Conservation (phyloP, 2,888 invertebrate genomes). For the Perdita meconis region DNA sequence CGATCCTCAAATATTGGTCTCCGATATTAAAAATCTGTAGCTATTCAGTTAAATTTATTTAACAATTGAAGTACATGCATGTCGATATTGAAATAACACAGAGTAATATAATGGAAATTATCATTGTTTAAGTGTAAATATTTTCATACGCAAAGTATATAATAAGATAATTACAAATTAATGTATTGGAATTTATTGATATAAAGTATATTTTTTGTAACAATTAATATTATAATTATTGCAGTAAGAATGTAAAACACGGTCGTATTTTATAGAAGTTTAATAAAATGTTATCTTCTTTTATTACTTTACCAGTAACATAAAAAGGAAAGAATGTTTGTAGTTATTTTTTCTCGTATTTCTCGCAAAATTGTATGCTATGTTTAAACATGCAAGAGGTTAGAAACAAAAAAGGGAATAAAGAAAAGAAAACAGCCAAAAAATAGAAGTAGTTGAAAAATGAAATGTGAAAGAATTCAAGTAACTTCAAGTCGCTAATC, state of each 20-base stretch:
- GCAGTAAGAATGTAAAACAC: neutral
- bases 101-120: neutral
- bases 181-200: neutral
- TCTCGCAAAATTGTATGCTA: neutral
- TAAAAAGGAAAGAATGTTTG: neutral
- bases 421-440: neutral
- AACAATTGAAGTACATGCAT: neutral
- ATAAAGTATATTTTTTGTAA: neutral
- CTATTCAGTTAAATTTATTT: too few relatives aligned
- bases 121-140: neutral
- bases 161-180: too few relatives aligned
- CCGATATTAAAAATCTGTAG: too few relatives aligned
- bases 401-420: conserved; percentile 3
- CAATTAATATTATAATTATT: neutral
- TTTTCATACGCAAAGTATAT: neutral
- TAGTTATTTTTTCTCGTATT: neutral
- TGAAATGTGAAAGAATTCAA: conserved; percentile 5
- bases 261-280: too few relatives aligned
- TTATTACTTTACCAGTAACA: neutral
- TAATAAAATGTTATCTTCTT: neutral
- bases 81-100: neutral
- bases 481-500: conserved; percentile 8
- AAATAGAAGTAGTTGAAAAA: neutral
- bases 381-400: neutral
- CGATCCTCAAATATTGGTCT: too few relatives aligned